Evolutionary conservation across 2,113 vertebrate species (phyloP).

Genomic region (Natator depressus): DNA sequence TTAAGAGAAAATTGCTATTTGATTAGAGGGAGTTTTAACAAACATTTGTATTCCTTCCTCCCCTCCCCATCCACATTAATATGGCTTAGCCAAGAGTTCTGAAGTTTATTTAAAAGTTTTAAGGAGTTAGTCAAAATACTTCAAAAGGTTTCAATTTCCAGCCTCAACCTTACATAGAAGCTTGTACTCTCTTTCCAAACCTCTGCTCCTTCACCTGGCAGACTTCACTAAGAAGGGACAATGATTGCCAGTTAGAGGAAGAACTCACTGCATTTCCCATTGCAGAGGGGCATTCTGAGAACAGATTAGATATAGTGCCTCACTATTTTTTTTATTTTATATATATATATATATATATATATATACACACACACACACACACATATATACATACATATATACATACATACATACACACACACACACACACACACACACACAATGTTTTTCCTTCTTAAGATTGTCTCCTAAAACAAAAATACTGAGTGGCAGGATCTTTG

Average conservation of each 20-base stretch:
- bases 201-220: too few species aligned
- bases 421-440: too few species aligned
- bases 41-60: background rate
- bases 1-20: constrained; percentile 2
- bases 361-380: too few species aligned
- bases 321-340: too few species aligned
- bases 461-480: background rate
- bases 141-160: background rate
- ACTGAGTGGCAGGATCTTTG: constrained; percentile 15
- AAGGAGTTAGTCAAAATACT: constrained; percentile 30
- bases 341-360: too few species aligned
- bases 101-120: background rate
- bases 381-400: too few species aligned
- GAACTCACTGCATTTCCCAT: background rate
- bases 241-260: background rate
- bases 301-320: background rate
- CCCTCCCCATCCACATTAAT: too few species aligned
- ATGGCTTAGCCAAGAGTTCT: background rate
- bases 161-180: background rate
- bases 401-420: too few species aligned
- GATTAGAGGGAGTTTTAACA: constrained; percentile 20
- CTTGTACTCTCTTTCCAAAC: background rate
- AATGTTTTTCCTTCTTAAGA: background rate
- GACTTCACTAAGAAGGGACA: background rate
- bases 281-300: background rate